These are phyloP conservation scores for Pygocentrus nattereri DNA, from an alignment of 2,797 vertebrate genomes.

Conservation along the genomic window DNA sequence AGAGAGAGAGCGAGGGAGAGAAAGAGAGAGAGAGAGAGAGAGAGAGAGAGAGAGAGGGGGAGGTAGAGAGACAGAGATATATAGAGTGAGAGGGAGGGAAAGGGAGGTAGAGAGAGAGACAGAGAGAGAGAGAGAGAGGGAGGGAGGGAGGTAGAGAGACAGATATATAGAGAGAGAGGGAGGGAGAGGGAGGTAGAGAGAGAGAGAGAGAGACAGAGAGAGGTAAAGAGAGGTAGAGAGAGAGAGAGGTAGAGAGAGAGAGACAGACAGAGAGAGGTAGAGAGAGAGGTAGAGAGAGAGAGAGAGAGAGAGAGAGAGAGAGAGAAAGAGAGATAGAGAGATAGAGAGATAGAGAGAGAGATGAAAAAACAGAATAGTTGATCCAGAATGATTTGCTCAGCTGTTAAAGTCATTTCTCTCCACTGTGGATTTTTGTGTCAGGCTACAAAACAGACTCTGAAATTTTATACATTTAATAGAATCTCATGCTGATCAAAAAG, in stretches of 20 bases:
- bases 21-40: too few species aligned
- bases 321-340: too few species aligned
- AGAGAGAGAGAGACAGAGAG: background rate
- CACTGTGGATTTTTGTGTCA: slow-evolving; percentile 39
- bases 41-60: too few species aligned
- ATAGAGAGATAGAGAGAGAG: background rate
- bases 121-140: background rate
- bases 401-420: slow-evolving; percentile 57
- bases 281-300: too few species aligned
- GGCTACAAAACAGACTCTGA: slow-evolving; percentile 44
- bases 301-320: too few species aligned
- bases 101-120: slow-evolving; percentile 8
- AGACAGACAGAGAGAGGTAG: background rate
- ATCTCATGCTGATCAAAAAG: slow-evolving; percentile 34
- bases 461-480: slow-evolving; percentile 53
- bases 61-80: too few species aligned
- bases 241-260: background rate
- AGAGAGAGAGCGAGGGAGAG: too few species aligned
- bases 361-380: too few species aligned
- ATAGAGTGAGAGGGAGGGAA: too few species aligned
- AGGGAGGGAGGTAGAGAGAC: background rate
- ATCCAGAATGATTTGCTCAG: slow-evolving; percentile 41
- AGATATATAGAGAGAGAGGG: background rate
- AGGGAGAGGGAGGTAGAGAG: background rate
- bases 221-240: too few species aligned